Conservation (phyloP, 1,140 invertebrate species). For the Lepidurus couesii region DNA sequence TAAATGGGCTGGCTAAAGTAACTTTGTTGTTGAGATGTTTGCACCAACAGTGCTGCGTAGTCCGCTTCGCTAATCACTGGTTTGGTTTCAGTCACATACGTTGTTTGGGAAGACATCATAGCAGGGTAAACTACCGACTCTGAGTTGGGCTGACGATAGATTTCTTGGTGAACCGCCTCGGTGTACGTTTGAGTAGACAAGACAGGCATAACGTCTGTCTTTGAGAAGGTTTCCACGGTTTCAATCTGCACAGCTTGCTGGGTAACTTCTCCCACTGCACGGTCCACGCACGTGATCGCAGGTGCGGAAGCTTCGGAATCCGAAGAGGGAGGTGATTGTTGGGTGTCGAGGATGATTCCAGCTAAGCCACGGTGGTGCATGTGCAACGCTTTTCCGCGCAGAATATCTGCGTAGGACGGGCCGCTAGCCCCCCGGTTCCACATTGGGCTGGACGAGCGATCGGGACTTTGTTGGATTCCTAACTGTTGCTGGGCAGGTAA, state of each 20-base stretch:
- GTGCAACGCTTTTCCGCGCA: constrained; percentile 50
- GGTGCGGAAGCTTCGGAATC: not conserved
- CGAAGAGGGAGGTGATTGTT: not conserved
- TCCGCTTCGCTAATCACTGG: not conserved
- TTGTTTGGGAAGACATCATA: not conserved
- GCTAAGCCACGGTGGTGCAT: constrained; percentile 24
- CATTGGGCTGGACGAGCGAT: constrained; percentile 61
- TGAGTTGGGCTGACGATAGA: not conserved
- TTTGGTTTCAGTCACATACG: not conserved
- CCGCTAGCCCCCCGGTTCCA: constrained; percentile 58
- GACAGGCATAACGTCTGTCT: not conserved
- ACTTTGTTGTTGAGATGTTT: not conserved
- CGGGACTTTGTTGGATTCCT: constrained; percentile 27
- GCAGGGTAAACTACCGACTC: not conserved
- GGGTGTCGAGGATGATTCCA: constrained; percentile 29
- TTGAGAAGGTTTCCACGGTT: not conserved
- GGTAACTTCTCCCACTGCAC: constrained; percentile 1
- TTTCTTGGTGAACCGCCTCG: not conserved
- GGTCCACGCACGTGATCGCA: not conserved
- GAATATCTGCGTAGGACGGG: constrained; percentile 66
- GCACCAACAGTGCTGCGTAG: not conserved
- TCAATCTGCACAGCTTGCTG: constrained; percentile 25
- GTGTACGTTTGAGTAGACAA: not conserved
- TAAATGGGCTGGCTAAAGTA: not conserved
- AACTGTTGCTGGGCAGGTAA: not conserved